Base-by-base conservation (phyloP, 2,888 invertebrate genomes). In the Cephus rjabovi region DNA sequence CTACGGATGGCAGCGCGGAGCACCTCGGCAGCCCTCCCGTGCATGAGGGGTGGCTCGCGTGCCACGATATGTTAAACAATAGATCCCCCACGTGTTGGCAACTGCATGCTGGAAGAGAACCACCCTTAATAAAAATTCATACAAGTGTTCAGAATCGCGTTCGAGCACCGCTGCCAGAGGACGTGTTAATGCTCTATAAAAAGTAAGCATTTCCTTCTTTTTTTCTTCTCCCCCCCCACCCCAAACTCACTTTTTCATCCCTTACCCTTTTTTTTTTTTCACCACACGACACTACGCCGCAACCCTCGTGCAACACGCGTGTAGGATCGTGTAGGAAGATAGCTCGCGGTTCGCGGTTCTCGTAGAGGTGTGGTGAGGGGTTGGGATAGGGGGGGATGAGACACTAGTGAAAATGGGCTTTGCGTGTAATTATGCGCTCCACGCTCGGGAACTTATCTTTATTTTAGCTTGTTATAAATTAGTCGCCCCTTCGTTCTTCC, bases 401-500 rank as follows among this genome's bases (percentile, higher is more conserved):
- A 77, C 71, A 78, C 30, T 56, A 74, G 37, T 56, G 76, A 79
- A 74, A 69, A 77, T 71, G 71, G 78, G 75, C 80, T 79, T 81
- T 77, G 81, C 79, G 79, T 80, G 81, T 81, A 85, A 81, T 86
- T 83, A 83, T 85, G 82, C 83, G 79, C 77, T 79, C 75, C 79
- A 76, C 77, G 76, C 74, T 77, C 73, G 69, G 76, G 33, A 76
- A 80, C 82, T 86, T 83, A 83, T 82, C 82, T 83, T 83, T 82
- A 82, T 82, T 82, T 79, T 75, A 81, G 77, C 83, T 81, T 79
- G 81, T 82, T 83, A 83, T 83, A 82, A 84, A 85, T 82, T 82
- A 81, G 78, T 78, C 76, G 73, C 34, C 74, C 34, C 69, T 12
- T 35, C 79, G 69, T 73, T 37, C 56, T 12, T 35, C 35, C 68